Percentiles rank a stretch among this genome's conserved stretches.
These are phyloP conservation scores for Calliphora vicina DNA, from an alignment of 1,140 invertebrate genomes.

Conservation along the genomic window DNA sequence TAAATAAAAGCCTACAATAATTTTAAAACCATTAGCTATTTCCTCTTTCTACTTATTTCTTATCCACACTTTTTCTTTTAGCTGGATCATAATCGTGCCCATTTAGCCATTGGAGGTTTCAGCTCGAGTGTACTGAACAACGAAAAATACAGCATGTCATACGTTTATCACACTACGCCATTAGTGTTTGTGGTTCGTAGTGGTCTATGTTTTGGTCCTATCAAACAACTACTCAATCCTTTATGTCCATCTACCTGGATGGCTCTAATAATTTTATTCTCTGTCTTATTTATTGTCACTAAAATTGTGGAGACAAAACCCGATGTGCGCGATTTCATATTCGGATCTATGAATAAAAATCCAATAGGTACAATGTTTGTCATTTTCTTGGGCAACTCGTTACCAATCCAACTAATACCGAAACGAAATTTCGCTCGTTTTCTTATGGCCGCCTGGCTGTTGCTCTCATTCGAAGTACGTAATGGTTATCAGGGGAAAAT, in stretches of 20 bases:
- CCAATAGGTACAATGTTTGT: conserved; percentile 26
- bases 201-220: conserved; percentile 30
- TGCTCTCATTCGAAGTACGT: conserved; percentile 37
- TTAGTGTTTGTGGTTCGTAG: conserved; percentile 38
- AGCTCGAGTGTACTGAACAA: neutral
- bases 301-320: neutral
- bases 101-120: conserved; percentile 38
- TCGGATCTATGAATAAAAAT: conserved; percentile 24
- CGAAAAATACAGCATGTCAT: conserved; percentile 26
- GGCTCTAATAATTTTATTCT: neutral
- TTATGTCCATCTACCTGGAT: conserved; percentile 9
- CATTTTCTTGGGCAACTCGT: conserved; percentile 31
- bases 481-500: conserved; percentile 42
- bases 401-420: conserved; percentile 36
- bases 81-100: neutral
- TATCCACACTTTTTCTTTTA: conserved; percentile 12
- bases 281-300: neutral
- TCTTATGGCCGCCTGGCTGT: conserved; percentile 36
- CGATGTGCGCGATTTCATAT: neutral
- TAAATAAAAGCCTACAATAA: too few species aligned
- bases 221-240: conserved; percentile 20
- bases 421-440: conserved; percentile 38
- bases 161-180: conserved; percentile 24
- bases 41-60: too few species aligned
- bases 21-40: too few species aligned